Evolutionary conservation across 1,140 invertebrate species (phyloP), one percentile per base, ranked within the genome.

Genomic region (Phortica variegata): DNA sequence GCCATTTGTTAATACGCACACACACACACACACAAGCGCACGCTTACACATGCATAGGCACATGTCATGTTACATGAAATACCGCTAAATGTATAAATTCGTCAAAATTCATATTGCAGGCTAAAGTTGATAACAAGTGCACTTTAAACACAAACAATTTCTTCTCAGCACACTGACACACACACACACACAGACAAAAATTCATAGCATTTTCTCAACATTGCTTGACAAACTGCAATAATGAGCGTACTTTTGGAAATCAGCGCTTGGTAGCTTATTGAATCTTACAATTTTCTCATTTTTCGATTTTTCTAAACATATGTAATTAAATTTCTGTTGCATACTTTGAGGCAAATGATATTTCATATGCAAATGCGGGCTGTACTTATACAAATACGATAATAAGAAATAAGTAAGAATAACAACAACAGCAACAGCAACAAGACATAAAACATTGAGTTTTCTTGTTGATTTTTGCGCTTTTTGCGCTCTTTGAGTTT

Each of bases 391-490:
- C n/a, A n/a, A n/a, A n/a, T n/a, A n/a, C n/a, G n/a, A n/a, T n/a
- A n/a, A 31, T 23, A 44, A 52, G 59, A 66, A 62, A 56, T 54
- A 53, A 54, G 41, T 49, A 65, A 29, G 43, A 9, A 23, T 18
- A 48, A 16, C 44, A 47, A n/a, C 37, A 41, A 18, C 36, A 32
- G 10, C 33, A 46, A 13, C 2, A 26, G 10, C 39, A 56, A 43
- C 46, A 43, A 23, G 15, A 61, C 44, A 68, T 68, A 68, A 68
- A 68, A 68, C 65, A 68, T 68, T 68, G 10, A 26, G 23, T 68
- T 63, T 58, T 58, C 63, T 60, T 68, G 63, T 68, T 68, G 63
- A 68, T 68, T 68, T 68, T 68, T 68, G 63, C 63, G 63, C 63
- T 68, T 68, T 66, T 68, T 68, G 61, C 48, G 68, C 60, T 63